Base-by-base conservation (phyloP, 1,140 invertebrate species). In the Halictus rubicundus region DNA sequence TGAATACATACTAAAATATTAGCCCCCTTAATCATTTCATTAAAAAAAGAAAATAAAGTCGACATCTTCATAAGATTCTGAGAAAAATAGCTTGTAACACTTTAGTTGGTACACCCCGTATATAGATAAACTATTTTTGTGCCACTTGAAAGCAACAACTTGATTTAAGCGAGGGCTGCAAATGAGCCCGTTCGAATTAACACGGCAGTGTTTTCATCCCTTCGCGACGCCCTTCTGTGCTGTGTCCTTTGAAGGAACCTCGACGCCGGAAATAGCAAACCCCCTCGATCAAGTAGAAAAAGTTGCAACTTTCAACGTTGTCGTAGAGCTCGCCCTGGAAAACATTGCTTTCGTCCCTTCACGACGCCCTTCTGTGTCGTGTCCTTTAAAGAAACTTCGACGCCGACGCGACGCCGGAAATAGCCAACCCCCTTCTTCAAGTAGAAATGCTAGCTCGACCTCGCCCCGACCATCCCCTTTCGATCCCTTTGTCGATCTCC, bases 141-240 rank as follows among this genome's bases (percentile, higher is more conserved):
- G n/a, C n/a, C n/a, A n/a, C n/a, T n/a, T n/a, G n/a, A n/a, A n/a
- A n/a, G n/a, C n/a, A n/a, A n/a, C n/a, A n/a, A n/a, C n/a, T n/a
- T n/a, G n/a, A n/a, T n/a, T n/a, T n/a, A n/a, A n/a, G 82, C 39
- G 6, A 65, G 37, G 52, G 75, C 63, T 81, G 78, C 37, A n/a
- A n/a, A 4, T 4, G n/a, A n/a, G n/a, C n/a, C n/a, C n/a, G n/a
- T n/a, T n/a, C n/a, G n/a, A n/a, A n/a, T n/a, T n/a, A n/a, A n/a
- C n/a, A n/a, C n/a, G 5, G 4, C 82, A 60, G 73, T 68, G 32
- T 73, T 78, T 42, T 65, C 49, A 19, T 76, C 77, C 68, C 25
- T 60, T 39, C 64, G n/a, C 70, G 27, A 54, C 23, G n/a, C 25
- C 66, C 46, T 71, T 42, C 25, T 60, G 19, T 69, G 59, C 25